phyloP scores from a whole-genome alignment of 1,140 invertebrate genomes.

The Cardiocondyla obscurior region DNA sequence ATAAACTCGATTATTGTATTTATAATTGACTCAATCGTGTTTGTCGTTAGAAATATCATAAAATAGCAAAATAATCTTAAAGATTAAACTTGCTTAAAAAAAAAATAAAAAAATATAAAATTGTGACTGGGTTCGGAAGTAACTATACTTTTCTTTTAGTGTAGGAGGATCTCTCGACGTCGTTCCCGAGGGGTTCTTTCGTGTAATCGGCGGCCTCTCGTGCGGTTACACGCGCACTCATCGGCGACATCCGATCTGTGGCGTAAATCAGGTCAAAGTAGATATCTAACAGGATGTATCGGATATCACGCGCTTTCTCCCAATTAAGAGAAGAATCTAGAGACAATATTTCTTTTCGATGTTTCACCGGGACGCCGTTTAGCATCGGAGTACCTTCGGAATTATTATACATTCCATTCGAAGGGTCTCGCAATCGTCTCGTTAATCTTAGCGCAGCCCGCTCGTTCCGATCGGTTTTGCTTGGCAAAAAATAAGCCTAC shows the following conservation, averaged over 20 bases:
- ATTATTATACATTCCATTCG: neutral
- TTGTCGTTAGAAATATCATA: no score
- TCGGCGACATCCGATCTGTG: neutral
- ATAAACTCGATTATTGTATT: no score
- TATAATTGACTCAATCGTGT: no score
- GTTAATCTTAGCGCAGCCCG: neutral
- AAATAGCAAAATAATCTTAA: no score
- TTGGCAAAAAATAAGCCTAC: no score
- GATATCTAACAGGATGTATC: conserved; percentile 31
- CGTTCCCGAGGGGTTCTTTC: neutral
- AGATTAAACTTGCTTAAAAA: no score
- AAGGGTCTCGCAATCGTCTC: neutral
- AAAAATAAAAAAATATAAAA: no score
- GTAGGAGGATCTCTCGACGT: neutral
- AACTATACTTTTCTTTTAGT: no score
- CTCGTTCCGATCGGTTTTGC: neutral
- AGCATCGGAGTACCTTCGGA: neutral
- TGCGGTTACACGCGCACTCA: neutral
- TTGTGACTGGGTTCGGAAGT: no score
- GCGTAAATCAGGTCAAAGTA: conserved; percentile 27
- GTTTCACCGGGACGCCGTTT: neutral
- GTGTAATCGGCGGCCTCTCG: neutral
- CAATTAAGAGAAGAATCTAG: neutral
- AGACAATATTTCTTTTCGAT: neutral
- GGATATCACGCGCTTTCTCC: conserved; percentile 2